Evolutionary conservation across 2,797 vertebrate species (phyloP), one percentile per base, ranked within the genome.

Genomic region (Lycodopsis pacificus): DNA sequence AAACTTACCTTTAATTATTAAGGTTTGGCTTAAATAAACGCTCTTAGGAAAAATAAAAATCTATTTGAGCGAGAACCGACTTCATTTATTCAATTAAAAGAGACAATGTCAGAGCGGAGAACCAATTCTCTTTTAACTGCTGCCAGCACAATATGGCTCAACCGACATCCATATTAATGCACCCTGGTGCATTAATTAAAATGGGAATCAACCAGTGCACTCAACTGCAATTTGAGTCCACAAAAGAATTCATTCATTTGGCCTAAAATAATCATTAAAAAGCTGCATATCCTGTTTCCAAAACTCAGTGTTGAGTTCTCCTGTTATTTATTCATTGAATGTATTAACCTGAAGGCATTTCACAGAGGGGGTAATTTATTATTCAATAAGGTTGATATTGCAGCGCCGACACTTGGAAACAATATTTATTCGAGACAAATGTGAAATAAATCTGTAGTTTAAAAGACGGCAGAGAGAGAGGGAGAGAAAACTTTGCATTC

Each of bases 161-260:
- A 88, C 84, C 82, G 53, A 85, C 93, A 93, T 94, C 91, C 91
- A 94, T 92, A 94, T 94, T 94, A 93, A 94, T 94, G 89, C 51
- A 89, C 88, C 88, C 84, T 8, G 49, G 85, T 87, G 91, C 88
- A 90, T 94, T 93, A 89, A 95, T 94, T 94, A 95, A 93, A 93
- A 90, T 83, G 75, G 17, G 81, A 88, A 86, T 83, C 87, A 88
- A 88, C 88, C 73, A 25, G 58, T 72, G 79, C 79, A 63, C 81
- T 83, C 87, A 80, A 75, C 88, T 85, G 89, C 81, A 89, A 86
- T 92, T 87, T 88, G 77, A 90, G 83, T 76, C 48, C 90, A 93
- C 87, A 91, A 93, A 91, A 88, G 78, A 90, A 89, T 77, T 77
- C 81, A 81, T 89, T 92, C 81, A 88, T 85, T 87, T 92, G 90